Conservation (phyloP, 1,140 invertebrate genomes). For the Nymphalis io region DNA sequence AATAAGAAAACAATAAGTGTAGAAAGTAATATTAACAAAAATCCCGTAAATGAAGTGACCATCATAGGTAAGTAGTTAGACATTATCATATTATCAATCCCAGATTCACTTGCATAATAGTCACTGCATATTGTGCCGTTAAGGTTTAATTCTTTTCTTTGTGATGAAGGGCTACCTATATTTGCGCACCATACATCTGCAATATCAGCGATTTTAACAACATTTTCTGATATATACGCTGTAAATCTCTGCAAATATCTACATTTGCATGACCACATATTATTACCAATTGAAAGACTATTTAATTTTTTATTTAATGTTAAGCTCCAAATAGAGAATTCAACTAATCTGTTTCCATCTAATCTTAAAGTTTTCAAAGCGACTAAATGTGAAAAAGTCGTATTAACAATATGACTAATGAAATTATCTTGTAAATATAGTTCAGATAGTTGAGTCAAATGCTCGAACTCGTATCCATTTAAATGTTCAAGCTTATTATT, state of each 20-base stretch:
- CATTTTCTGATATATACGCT: slow-evolving; percentile 90
- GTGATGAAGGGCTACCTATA: slow-evolving; percentile 83
- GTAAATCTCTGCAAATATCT: slow-evolving; percentile 93
- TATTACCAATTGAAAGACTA: slow-evolving; percentile 87
- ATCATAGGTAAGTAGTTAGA: slow-evolving; percentile 92
- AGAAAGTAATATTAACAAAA: slow-evolving; percentile 86
- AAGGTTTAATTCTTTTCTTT: slow-evolving; percentile 87
- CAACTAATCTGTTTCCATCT: slow-evolving; percentile 90
- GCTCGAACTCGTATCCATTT: slow-evolving; percentile 94
- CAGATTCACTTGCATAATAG: slow-evolving; percentile 89
- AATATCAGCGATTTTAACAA: slow-evolving; percentile 87
- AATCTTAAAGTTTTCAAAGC: slow-evolving; percentile 90
- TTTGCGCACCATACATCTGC: slow-evolving; percentile 89
- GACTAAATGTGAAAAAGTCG: slow-evolving; percentile 87
- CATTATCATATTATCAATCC: slow-evolving; percentile 90
- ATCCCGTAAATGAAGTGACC: slow-evolving; percentile 87
- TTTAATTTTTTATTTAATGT: slow-evolving; percentile 85
- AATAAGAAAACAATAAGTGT: slow-evolving; percentile 90
- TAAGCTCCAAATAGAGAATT: slow-evolving; percentile 92
- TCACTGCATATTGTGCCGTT: slow-evolving; percentile 91
- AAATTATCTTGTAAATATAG: slow-evolving; percentile 94
- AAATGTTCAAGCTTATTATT: slow-evolving; percentile 90
- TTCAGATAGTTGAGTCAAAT: slow-evolving; percentile 89
- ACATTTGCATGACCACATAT: slow-evolving; percentile 95
- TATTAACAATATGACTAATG: slow-evolving; percentile 88